phyloP scores from a whole-genome alignment of 2,888 invertebrate species.

The Heliconius charithonia region DNA sequence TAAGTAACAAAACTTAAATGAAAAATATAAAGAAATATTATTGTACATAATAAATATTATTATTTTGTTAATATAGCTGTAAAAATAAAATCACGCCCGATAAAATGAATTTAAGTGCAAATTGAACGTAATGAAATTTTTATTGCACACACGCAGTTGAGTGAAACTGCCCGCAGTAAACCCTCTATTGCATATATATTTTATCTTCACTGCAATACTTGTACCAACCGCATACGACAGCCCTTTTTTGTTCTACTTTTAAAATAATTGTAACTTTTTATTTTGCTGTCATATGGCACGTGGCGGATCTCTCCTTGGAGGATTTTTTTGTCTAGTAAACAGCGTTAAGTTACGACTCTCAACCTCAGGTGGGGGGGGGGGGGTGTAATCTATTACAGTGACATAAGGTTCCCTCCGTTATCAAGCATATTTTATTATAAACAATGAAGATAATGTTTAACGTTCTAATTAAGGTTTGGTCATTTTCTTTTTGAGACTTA shows the following conservation, averaged over 20 bases:
- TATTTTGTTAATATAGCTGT: slow-evolving; percentile 25
- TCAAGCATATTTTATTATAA: too few relatives aligned
- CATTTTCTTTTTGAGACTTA: too few relatives aligned
- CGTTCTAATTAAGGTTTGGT: too few relatives aligned
- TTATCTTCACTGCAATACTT: slow-evolving; percentile 12
- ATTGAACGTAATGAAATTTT: slow-evolving; percentile 62
- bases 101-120: slow-evolving; percentile 60
- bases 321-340: background rate
- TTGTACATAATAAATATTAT: background rate
- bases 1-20: background rate
- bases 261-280: background rate
- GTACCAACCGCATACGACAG: background rate
- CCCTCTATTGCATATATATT: slow-evolving; percentile 51
- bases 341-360: background rate
- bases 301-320: background rate
- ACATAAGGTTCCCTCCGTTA: background rate
- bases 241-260: background rate
- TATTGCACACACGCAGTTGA: slow-evolving; percentile 57
- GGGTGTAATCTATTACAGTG: background rate
- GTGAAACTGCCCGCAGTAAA: slow-evolving; percentile 50
- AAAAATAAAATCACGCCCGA: slow-evolving; percentile 44
- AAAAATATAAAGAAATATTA: background rate
- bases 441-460: too few relatives aligned
- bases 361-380: rapidly evolving
- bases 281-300: background rate